A percentile compares a stretch with the other conserved stretches of the same genome.
These are phyloP conservation scores for Harmothoe impar DNA, from an alignment of 2,888 invertebrate genomes.

Conservation along the genomic window DNA sequence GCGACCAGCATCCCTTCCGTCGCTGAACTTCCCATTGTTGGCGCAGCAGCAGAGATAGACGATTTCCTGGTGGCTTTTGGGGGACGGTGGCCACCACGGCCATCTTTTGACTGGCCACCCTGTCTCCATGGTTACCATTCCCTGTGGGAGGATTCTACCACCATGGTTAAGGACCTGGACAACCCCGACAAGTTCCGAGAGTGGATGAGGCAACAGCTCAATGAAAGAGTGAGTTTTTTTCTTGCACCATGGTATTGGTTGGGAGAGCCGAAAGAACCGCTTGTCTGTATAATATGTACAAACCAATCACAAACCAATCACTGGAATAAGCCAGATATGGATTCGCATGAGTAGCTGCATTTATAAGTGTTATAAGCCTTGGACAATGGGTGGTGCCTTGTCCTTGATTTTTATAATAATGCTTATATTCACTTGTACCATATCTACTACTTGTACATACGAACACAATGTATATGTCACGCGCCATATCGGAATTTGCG, in stretches of 20 bases:
- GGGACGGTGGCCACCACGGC: neutral
- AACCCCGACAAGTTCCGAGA: neutral
- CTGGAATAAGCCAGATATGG: too few relatives aligned
- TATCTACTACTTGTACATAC: too few relatives aligned
- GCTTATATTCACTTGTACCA: too few relatives aligned
- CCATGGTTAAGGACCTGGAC: neutral
- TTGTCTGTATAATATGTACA: too few relatives aligned
- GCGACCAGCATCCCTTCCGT: neutral
- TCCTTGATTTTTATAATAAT: too few relatives aligned
- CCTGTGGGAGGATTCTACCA: neutral
- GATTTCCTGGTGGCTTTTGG: neutral
- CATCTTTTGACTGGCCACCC: slow-evolving; percentile 4
- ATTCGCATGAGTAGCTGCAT: too few relatives aligned
- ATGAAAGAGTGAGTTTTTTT: neutral
- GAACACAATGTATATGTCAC: too few relatives aligned
- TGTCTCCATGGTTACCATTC: neutral
- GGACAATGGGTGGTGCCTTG: too few relatives aligned
- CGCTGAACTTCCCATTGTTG: neutral
- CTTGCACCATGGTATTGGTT: too few relatives aligned
- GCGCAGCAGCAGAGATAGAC: neutral
- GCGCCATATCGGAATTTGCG: too few relatives aligned
- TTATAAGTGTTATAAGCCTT: too few relatives aligned
- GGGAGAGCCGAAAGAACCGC: neutral
- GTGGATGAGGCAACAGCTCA: neutral
- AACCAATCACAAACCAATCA: too few relatives aligned